These are phyloP conservation scores for Regulus satrapa DNA, from an alignment of 2,113 vertebrate species.

Conservation along the genomic window DNA sequence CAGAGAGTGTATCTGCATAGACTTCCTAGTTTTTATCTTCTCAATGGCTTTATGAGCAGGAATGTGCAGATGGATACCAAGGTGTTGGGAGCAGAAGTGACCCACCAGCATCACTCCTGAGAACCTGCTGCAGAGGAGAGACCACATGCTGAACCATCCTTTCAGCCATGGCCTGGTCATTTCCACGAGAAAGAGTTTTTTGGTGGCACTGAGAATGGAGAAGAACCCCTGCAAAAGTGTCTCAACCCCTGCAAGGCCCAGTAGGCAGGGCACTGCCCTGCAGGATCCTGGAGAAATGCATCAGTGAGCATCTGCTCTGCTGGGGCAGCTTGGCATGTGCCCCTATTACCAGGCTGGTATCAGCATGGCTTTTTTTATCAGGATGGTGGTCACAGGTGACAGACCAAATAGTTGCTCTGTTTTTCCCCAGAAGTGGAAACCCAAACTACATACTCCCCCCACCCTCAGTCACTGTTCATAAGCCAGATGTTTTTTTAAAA, in stretches of 20 bases:
- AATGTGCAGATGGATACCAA: not conserved
- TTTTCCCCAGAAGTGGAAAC: not conserved
- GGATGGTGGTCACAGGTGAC: not conserved
- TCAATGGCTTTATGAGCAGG: not conserved
- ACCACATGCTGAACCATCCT: not conserved
- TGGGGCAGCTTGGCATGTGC: not conserved
- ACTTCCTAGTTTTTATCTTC: not conserved
- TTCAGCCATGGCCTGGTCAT: not conserved
- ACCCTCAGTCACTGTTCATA: not conserved
- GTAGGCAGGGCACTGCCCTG: not conserved
- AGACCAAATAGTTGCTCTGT: not conserved
- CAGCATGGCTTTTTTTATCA: not conserved
- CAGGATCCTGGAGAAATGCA: not conserved
- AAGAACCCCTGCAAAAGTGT: not conserved
- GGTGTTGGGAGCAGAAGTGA: not conserved
- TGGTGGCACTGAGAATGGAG: not conserved
- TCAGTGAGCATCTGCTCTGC: accelerated
- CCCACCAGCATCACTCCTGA: not conserved
- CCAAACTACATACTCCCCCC: not conserved
- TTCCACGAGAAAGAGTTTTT: not conserved
- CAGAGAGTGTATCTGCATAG: not conserved
- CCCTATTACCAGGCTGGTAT: not conserved
- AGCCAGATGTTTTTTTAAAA: not conserved
- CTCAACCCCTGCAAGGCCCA: not conserved
- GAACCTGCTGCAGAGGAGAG: not conserved